A percentile compares a stretch with the other conserved stretches of the same genome.
Conservation (phyloP, 2,113 vertebrate genomes). For the Pycnonotus jocosus region DNA sequence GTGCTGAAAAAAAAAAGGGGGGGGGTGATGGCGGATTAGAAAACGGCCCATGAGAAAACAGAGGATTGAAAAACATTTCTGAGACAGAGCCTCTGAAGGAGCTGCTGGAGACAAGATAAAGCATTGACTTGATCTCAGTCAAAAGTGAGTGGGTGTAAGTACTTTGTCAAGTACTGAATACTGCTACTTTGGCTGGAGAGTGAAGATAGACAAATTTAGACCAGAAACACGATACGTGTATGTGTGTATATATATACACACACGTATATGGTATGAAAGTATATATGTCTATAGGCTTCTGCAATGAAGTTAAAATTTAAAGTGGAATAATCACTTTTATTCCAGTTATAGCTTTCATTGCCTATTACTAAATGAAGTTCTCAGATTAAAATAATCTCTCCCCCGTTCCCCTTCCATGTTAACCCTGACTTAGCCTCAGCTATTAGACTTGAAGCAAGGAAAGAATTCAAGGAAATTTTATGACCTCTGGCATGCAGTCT, state of each 20-base stretch:
- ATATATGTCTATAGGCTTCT: not conserved
- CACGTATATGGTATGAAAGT: not conserved
- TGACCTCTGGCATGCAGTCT: not conserved
- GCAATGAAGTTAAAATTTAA: not conserved
- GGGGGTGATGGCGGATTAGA: not conserved
- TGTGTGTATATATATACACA: not conserved
- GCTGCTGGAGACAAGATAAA: constrained; percentile 27
- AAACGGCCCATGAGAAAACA: not conserved
- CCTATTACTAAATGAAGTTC: not conserved
- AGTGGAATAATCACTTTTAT: not conserved
- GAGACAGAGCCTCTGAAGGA: not conserved
- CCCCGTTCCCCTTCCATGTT: not conserved
- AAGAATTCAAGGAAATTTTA: constrained; percentile 10
- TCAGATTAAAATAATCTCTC: not conserved
- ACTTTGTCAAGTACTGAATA: constrained; percentile 3
- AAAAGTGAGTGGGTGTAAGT: constrained; percentile 37
- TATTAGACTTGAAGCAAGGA: not conserved
- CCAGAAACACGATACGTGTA: not conserved
- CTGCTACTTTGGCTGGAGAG: constrained; percentile 44
- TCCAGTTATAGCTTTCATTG: not conserved
- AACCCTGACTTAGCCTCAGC: not conserved
- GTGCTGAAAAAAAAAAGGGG: not conserved
- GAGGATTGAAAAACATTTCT: not conserved
- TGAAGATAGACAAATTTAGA: constrained; percentile 41
- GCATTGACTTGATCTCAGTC: constrained; percentile 27